Conservation (phyloP, 1,140 invertebrate genomes). For the Hypsibius dujardini region DNA sequence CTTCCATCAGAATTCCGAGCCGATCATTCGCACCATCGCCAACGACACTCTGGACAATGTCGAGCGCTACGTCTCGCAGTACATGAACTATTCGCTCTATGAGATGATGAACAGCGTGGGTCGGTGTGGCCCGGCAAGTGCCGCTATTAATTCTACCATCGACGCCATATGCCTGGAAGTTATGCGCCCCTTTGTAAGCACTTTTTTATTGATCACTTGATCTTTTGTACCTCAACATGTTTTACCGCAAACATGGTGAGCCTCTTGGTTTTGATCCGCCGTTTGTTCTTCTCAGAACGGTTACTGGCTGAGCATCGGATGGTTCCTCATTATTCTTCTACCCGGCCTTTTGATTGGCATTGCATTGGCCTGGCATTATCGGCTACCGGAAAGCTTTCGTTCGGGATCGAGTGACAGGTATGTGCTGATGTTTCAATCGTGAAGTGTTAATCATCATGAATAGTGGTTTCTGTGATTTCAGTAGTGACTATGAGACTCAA, state of each 20-base stretch:
- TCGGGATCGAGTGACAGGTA: constrained; percentile 13
- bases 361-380: constrained; percentile 12
- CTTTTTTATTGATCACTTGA: background rate
- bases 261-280: background rate
- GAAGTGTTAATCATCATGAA: background rate
- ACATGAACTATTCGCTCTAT: constrained; percentile 1
- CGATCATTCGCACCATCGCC: constrained; percentile 8
- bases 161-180: background rate
- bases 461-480: background rate
- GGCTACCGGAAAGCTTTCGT: background rate
- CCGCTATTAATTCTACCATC: constrained; percentile 3
- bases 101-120: background rate
- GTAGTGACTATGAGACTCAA: constrained; percentile 9
- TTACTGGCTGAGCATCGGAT: constrained; percentile 10
- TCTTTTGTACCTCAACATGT: background rate
- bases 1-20: background rate
- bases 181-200: constrained; percentile 1
- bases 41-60: background rate
- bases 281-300: constrained; percentile 3
- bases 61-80: background rate
- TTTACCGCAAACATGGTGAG: background rate
- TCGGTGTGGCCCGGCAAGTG: constrained; percentile 7
- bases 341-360: background rate
- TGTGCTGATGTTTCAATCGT: background rate
- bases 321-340: background rate